A percentile compares a stretch with the other conserved stretches of the same genome.
Conservation (phyloP, 2,888 invertebrate genomes). For the Hydroisotoma schaefferi region DNA sequence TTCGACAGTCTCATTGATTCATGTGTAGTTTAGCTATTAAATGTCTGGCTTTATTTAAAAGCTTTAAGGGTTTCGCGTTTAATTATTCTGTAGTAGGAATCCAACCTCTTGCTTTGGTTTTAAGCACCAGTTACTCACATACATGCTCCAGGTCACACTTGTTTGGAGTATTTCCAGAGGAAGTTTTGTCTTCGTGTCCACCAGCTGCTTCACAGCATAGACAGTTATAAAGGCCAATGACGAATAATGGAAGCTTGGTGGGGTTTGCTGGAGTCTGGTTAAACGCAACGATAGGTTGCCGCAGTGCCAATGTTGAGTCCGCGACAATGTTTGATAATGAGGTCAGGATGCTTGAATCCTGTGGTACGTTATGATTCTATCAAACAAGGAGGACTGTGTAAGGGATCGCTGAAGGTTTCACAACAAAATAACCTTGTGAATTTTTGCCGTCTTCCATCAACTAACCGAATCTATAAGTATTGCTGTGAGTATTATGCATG, state of each 20-base stretch:
- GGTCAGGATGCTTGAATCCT: too few species aligned
- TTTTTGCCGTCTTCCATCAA: too few species aligned
- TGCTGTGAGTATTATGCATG: constrained; percentile 39
- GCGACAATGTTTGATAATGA: too few species aligned
- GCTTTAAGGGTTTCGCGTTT: background rate
- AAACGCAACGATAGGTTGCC: too few species aligned
- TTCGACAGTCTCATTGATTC: constrained; percentile 1
- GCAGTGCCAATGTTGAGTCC: too few species aligned
- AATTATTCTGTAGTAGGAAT: background rate
- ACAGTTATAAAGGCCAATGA: constrained; percentile 25
- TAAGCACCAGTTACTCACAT: constrained; percentile 1
- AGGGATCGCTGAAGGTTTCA: too few species aligned
- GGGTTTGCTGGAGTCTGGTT: too few species aligned
- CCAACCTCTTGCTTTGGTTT: background rate
- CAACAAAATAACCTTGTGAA: too few species aligned
- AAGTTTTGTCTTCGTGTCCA: constrained; percentile 6
- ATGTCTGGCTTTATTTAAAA: background rate
- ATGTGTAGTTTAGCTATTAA: too few species aligned
- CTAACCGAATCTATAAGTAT: constrained; percentile 17
- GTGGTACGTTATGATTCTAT: too few species aligned
- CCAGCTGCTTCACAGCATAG: constrained; percentile 1
- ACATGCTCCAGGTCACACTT: constrained; percentile 9
- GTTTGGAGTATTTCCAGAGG: constrained; percentile 19
- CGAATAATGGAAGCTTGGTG: constrained; percentile 21
- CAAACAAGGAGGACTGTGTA: too few species aligned